Percentiles rank a stretch among this genome's conserved stretches.
phyloP scores from a whole-genome alignment of 2,113 vertebrate species.

The Corythoichthys intestinalis region DNA sequence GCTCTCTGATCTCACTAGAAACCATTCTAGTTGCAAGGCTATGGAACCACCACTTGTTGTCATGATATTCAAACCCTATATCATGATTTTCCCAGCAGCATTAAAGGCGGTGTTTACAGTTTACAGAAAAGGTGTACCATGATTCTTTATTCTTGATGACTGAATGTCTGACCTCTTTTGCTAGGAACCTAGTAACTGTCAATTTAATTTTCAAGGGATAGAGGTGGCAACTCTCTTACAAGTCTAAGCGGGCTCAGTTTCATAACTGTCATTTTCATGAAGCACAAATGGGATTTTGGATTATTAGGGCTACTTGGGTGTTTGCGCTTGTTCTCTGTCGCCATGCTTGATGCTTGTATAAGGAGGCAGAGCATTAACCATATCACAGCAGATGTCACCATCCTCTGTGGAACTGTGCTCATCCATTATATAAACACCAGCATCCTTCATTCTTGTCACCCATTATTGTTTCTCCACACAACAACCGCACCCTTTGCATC shows the following conservation, averaged over 20 bases:
- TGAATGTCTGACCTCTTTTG: too few relatives aligned
- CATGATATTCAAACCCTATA: too few relatives aligned
- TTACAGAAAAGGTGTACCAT: too few relatives aligned
- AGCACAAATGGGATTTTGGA: background rate
- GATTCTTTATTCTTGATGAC: too few relatives aligned
- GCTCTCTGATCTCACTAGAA: too few relatives aligned
- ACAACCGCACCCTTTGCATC: background rate
- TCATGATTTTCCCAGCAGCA: too few relatives aligned
- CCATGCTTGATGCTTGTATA: constrained; percentile 2
- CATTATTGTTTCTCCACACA: background rate
- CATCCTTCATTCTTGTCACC: constrained; percentile 10
- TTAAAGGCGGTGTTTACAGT: too few relatives aligned
- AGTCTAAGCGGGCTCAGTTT: background rate
- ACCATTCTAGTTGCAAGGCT: too few relatives aligned
- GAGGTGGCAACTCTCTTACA: background rate
- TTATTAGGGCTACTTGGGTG: background rate
- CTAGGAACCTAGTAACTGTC: too few relatives aligned
- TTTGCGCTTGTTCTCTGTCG: background rate
- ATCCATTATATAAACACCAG: constrained; percentile 18
- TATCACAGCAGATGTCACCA: constrained; percentile 49
- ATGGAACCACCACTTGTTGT: too few relatives aligned
- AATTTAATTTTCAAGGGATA: too few relatives aligned
- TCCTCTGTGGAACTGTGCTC: constrained; percentile 18
- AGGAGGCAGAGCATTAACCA: constrained; percentile 38
- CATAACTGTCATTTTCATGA: background rate